Percentiles rank a stretch among this genome's conserved stretches.
These are phyloP conservation scores for Erinaceus europaeus DNA, from an alignment of 2,113 vertebrate species.

Conservation along the genomic window DNA sequence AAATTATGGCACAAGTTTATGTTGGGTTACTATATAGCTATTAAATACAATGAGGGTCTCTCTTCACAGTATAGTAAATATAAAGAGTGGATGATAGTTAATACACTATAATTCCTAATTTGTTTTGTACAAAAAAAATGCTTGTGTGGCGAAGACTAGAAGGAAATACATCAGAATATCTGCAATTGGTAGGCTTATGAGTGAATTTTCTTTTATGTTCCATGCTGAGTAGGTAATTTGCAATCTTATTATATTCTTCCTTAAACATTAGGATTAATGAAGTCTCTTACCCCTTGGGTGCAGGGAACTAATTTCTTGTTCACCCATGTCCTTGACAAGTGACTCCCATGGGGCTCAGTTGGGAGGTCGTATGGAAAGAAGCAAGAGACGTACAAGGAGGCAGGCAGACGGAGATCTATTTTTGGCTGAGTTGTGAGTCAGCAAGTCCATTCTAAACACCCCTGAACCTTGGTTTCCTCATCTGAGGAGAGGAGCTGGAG, in stretches of 20 bases:
- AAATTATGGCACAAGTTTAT: neutral
- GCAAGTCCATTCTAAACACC: constrained; percentile 8
- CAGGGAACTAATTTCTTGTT: neutral
- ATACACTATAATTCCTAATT: neutral
- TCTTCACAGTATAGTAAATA: neutral
- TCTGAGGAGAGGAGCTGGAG: constrained; percentile 27
- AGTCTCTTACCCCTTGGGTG: neutral
- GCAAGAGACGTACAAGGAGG: constrained; percentile 42
- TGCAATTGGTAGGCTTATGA: constrained; percentile 17
- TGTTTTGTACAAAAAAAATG: neutral
- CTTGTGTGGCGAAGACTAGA: constrained; percentile 2
- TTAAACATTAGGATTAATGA: neutral
- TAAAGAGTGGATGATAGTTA: constrained; percentile 9
- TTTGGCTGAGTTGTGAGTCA: constrained; percentile 66
- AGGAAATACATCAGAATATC: neutral
- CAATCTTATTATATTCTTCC: neutral
- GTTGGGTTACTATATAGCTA: neutral
- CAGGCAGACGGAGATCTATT: constrained; percentile 38
- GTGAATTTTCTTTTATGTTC: constrained; percentile 17
- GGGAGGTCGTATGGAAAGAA: constrained; percentile 6
- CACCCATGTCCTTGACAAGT: constrained; percentile 29
- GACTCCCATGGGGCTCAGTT: neutral
- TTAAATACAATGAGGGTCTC: constrained; percentile 22
- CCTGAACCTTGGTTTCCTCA: constrained; percentile 56
- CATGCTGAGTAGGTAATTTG: constrained; percentile 1